Percentiles rank a stretch among this genome's conserved stretches.
Evolutionary conservation across 2,113 vertebrate genomes (phyloP).

Genomic region (Donacobius atricapilla): DNA sequence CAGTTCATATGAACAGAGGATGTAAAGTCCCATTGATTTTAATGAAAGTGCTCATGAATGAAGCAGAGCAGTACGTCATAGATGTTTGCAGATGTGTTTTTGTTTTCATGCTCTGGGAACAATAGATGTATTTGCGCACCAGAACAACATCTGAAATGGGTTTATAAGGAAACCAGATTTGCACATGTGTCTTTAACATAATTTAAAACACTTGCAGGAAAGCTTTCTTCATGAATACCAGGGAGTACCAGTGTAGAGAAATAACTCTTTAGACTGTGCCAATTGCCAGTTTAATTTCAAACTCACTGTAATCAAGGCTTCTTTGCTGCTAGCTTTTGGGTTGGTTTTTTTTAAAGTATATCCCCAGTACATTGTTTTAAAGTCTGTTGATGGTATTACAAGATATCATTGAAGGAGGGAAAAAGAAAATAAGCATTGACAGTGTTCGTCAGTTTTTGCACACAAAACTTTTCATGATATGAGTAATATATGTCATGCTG

Average conservation of each 20-base stretch:
- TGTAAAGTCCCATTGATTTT: conserved; percentile 25
- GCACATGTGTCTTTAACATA: background rate
- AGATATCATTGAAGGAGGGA: background rate
- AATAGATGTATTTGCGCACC: background rate
- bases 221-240: background rate
- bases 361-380: background rate
- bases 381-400: background rate
- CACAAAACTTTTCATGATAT: background rate
- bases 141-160: background rate
- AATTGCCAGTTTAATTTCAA: background rate
- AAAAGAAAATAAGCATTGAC: background rate
- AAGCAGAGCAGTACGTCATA: background rate
- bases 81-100: conserved; percentile 13
- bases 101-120: background rate
- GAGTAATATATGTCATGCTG: background rate
- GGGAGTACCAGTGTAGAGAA: background rate
- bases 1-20: background rate
- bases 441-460: background rate
- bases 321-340: background rate
- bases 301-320: background rate
- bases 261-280: background rate
- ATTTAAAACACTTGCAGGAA: background rate
- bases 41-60: conserved; percentile 21
- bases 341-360: background rate
- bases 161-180: background rate